These are phyloP conservation scores for Cliona cf. orientalis DNA, from an alignment of 37 sponge, comb jelly and placozoan genomes.

Conservation along the genomic window DNA sequence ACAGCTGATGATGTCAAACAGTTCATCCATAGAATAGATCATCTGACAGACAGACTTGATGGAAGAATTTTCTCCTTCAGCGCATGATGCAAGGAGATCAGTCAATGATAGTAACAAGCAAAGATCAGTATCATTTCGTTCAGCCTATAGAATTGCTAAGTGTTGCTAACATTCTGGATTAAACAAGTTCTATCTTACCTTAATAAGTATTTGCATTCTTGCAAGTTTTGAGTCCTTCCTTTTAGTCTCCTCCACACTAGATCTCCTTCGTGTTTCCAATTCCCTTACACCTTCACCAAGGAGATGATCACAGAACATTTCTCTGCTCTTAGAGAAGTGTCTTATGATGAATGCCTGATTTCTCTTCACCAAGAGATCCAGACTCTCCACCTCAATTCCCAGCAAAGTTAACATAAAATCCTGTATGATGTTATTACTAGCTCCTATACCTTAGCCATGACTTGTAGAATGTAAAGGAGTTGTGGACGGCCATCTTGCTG, in stretches of 20 bases:
- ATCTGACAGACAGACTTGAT: slow-evolving; percentile 84
- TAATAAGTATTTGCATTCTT: not conserved
- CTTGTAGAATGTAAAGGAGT: slow-evolving; percentile 52
- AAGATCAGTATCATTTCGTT: slow-evolving; percentile 13
- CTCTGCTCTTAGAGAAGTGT: slow-evolving; percentile 52
- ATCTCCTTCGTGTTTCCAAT: slow-evolving; percentile 3
- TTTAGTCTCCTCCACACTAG: not conserved
- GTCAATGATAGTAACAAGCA: slow-evolving; percentile 38
- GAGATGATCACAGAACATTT: slow-evolving; percentile 36
- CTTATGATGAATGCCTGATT: slow-evolving; percentile 67
- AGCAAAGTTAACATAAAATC: too few species aligned
- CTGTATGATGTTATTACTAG: too few species aligned
- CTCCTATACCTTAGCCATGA: slow-evolving; percentile 63
- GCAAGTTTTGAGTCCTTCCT: not conserved
- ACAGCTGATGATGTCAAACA: slow-evolving; percentile 20
- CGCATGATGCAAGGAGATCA: slow-evolving; percentile 76
- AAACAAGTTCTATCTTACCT: not conserved
- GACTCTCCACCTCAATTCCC: slow-evolving; percentile 55
- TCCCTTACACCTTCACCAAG: slow-evolving; percentile 35
- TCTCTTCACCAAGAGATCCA: slow-evolving; percentile 63
- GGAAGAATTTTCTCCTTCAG: slow-evolving; percentile 76
- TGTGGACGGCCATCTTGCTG: slow-evolving; percentile 17
- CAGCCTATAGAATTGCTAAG: not conserved
- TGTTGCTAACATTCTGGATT: not conserved
- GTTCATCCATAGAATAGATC: slow-evolving; percentile 16